phyloP scores from a whole-genome alignment of 1,140 invertebrate species.

The Lamellibrachia luymesi region DNA sequence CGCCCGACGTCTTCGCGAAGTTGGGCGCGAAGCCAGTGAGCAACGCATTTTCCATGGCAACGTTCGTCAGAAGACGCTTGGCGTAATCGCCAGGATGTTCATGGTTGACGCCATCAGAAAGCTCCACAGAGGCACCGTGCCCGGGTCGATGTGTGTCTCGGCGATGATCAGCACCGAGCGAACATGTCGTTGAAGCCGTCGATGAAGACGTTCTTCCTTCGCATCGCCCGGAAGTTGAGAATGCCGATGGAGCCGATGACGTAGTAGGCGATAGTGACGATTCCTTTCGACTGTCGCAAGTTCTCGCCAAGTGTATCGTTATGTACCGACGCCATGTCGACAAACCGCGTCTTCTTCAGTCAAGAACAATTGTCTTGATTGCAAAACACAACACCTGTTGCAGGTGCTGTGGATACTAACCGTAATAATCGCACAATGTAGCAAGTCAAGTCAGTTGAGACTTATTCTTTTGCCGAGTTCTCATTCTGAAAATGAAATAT shows the following conservation, averaged over 20 bases:
- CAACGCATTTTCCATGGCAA: not conserved
- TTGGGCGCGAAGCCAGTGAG: not conserved
- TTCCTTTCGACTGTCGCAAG: not conserved
- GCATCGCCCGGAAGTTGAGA: conserved; percentile 10
- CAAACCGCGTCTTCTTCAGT: not conserved
- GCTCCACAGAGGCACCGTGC: conserved; percentile 18
- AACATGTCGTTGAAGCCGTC: conserved; percentile 15
- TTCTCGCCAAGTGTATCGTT: not conserved
- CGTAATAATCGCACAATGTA: too few species aligned
- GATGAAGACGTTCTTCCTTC: not conserved
- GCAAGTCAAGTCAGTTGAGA: too few species aligned
- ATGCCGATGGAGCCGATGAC: conserved; percentile 17
- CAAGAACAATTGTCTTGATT: not conserved
- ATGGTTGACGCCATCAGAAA: conserved; percentile 16
- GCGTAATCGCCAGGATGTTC: conserved; percentile 10
- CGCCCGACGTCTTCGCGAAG: not conserved
- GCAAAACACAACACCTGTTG: not conserved
- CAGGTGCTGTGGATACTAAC: too few species aligned
- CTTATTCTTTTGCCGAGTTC: too few species aligned
- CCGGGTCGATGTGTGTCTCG: conserved; percentile 15
- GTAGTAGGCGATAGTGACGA: conserved; percentile 7
- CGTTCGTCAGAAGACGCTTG: not conserved
- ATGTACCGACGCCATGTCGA: not conserved
- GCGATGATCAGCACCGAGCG: conserved; percentile 22
- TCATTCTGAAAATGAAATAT: too few species aligned